Base-by-base conservation (phyloP, 2,113 vertebrate genomes). In the Bolborhynchus lineola region DNA sequence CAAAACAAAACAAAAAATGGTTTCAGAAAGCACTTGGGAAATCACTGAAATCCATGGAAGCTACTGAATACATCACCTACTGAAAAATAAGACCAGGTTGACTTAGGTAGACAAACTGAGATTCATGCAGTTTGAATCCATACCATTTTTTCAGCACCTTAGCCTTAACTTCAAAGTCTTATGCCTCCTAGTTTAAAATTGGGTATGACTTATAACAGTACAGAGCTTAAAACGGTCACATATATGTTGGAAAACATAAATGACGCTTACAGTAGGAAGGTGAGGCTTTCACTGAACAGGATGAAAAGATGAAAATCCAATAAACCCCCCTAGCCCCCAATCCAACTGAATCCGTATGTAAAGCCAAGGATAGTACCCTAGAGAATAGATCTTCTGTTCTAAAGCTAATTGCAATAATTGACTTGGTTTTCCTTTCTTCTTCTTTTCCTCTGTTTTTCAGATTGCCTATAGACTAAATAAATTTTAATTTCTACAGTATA, bases 301-400 rank as follows among this genome's bases (percentile, higher is more conserved):
- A 86, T 62, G 9, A 37, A 85, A 72, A 16, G 28, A 59, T 14
- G 13, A 83, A 78, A 5, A 39, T 7, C 3, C 1, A 12, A 29
- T 13, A 57, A 10, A 9, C 9, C 14, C 10, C 52, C 53, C 11
- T 39, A 39, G 0, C 1, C 1, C 2, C 20, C 50, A 6, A 2
- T 5, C 5, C 12, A 68, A 7, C 1, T 28, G 18, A 76, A 76
- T 60, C 3, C 1, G 2, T 15, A 31, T 20, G 9, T 69, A 76
- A 72, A 74, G 2, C 4, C 28, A 86, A 62, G 6, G 80, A 49
- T n/a, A 52, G 20, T 18, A 31, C 3, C 4, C 11, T 37, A 41
- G 26, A 86, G 85, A 72, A 59, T 3, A 4, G 7, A 23, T 16
- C 4, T 83, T 72, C 7, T 60, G 1, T 88, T 91, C 24, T 57